Conservation (phyloP, 1,140 invertebrate genomes). For the Anthonomus grandis region DNA sequence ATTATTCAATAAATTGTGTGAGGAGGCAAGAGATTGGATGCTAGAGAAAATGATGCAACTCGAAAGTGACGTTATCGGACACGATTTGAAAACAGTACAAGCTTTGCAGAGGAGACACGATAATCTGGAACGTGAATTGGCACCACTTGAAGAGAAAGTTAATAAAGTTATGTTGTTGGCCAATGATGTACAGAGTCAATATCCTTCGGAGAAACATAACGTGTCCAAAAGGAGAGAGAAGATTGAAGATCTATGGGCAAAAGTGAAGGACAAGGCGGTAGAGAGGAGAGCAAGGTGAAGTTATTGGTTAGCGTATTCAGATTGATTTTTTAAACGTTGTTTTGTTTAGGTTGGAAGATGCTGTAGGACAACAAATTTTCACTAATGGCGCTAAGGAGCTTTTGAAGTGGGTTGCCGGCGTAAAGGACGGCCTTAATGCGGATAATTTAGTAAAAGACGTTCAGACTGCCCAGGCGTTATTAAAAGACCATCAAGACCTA, state of each 20-base stretch:
- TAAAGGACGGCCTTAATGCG: constrained; percentile 78
- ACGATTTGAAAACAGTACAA: constrained; percentile 87
- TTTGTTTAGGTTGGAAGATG: constrained; percentile 89
- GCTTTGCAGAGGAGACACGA: constrained; percentile 85
- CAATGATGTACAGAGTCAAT: constrained; percentile 83
- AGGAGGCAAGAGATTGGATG: constrained; percentile 94
- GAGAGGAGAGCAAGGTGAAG: constrained; percentile 71
- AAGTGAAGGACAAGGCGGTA: constrained; percentile 79
- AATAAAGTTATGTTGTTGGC: constrained; percentile 76
- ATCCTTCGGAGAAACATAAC: constrained; percentile 84
- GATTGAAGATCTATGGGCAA: constrained; percentile 82
- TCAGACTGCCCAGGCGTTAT: constrained; percentile 82
- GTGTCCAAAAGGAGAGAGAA: constrained; percentile 82
- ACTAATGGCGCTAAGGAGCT: constrained; percentile 80
- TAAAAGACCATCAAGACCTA: constrained; percentile 90
- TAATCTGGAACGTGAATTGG: constrained; percentile 84
- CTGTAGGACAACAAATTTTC: constrained; percentile 93
- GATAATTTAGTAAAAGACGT: constrained; percentile 83
- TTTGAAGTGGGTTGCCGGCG: constrained; percentile 71
- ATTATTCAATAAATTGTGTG: constrained; percentile 89
- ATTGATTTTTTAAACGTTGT: too few relatives aligned
- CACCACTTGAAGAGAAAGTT: constrained; percentile 87
- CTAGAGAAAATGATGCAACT: constrained; percentile 84
- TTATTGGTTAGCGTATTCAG: too few relatives aligned
- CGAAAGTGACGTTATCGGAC: constrained; percentile 73